Conservation (phyloP, 2,797 vertebrate species). For the Lepilemur ruficaudatus region DNA sequence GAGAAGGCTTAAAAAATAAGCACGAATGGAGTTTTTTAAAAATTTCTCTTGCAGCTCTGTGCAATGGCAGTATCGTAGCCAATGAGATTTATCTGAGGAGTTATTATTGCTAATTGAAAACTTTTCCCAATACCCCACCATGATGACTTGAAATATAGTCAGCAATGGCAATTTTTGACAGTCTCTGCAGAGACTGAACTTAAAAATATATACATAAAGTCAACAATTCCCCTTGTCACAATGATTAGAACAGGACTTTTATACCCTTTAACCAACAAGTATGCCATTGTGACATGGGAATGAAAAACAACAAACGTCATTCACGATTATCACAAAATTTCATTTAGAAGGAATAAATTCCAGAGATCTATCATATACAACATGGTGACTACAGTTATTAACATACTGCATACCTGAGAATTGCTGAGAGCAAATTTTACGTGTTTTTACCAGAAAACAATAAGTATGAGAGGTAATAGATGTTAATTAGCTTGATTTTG, state of each 20-base stretch:
- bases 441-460: not conserved
- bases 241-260: not conserved
- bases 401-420: not conserved
- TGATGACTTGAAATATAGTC: too few relatives aligned
- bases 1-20: not conserved
- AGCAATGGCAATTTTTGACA: too few relatives aligned
- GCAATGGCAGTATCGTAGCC: too few relatives aligned
- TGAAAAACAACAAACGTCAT: not conserved
- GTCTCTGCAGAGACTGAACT: too few relatives aligned
- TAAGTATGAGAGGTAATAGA: not conserved
- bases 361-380: too few relatives aligned
- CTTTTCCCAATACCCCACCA: too few relatives aligned
- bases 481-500: not conserved
- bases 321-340: too few relatives aligned
- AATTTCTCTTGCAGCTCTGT: not conserved
- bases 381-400: not conserved
- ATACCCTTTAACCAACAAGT: not conserved
- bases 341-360: not conserved
- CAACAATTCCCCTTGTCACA: not conserved
- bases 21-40: rapidly evolving
- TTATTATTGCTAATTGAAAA: too few relatives aligned
- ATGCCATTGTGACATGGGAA: not conserved
- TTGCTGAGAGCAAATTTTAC: not conserved
- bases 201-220: too few relatives aligned
- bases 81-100: too few relatives aligned